Conservation (phyloP, 2,797 vertebrate genomes). For the Vultur gryphus region DNA sequence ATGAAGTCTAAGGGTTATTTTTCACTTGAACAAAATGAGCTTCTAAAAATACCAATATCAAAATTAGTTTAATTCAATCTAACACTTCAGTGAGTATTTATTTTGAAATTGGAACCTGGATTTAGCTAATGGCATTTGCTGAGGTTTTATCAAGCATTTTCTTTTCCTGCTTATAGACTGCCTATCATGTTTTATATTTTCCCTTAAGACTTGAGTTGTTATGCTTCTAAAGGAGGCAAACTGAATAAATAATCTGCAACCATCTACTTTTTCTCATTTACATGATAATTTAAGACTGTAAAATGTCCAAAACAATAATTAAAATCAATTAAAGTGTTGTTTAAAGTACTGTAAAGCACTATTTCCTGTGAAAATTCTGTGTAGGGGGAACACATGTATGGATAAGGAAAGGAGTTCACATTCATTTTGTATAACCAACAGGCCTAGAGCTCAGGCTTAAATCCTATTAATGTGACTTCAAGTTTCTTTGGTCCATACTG, state of each 20-base stretch:
- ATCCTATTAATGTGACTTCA: neutral
- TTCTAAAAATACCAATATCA: neutral
- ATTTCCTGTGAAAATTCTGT: neutral
- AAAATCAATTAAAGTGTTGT: neutral
- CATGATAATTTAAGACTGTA: neutral
- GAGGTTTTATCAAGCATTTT: neutral
- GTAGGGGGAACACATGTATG: rapidly evolving
- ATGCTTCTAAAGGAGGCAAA: neutral
- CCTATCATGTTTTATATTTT: neutral
- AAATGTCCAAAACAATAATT: neutral
- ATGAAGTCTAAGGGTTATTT: neutral
- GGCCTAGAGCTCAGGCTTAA: neutral
- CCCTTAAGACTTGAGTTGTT: neutral
- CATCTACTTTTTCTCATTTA: neutral
- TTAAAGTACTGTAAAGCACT: neutral
- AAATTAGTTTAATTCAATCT: neutral
- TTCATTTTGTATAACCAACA: neutral
- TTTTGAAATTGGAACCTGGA: neutral
- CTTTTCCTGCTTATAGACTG: neutral
- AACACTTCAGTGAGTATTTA: neutral
- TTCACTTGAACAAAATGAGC: neutral
- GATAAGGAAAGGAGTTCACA: neutral
- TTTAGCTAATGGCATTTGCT: neutral
- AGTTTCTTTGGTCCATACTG: neutral
- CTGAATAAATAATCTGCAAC: neutral